Conservation (phyloP, 2,888 invertebrate genomes). For the Megamerina dolium region DNA sequence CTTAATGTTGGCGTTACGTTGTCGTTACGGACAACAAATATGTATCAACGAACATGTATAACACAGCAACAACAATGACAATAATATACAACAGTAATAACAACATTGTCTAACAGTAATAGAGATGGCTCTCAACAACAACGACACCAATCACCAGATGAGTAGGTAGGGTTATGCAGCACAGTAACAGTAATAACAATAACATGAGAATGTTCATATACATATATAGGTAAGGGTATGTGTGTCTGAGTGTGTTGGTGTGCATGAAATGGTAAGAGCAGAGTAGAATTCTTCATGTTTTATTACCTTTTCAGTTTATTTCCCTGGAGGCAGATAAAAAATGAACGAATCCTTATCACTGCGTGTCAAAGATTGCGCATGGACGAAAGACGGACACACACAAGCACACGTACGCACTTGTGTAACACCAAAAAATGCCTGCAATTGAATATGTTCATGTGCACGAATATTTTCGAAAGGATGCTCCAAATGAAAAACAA, state of each 20-base stretch:
- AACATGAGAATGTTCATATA: background rate
- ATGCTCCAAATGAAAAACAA: constrained; percentile 31
- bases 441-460: background rate
- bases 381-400: background rate
- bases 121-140: too few species aligned
- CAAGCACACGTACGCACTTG: constrained; percentile 17
- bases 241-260: background rate
- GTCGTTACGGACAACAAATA: background rate
- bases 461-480: background rate
- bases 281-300: constrained; percentile 34
- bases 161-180: too few species aligned
- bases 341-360: constrained; percentile 44
- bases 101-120: background rate
- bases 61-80: too few species aligned
- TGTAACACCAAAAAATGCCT: constrained; percentile 28
- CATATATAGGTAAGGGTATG: background rate
- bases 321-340: constrained; percentile 42
- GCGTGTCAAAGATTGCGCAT: constrained; percentile 44
- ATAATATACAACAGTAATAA: background rate
- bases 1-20: background rate
- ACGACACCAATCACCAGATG: background rate
- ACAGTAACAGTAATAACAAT: background rate
- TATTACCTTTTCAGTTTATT: constrained; percentile 45
- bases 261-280: constrained; percentile 18
- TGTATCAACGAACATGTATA: background rate